Base-by-base conservation (phyloP, 2,113 vertebrate species). In the Silurus glanis region DNA sequence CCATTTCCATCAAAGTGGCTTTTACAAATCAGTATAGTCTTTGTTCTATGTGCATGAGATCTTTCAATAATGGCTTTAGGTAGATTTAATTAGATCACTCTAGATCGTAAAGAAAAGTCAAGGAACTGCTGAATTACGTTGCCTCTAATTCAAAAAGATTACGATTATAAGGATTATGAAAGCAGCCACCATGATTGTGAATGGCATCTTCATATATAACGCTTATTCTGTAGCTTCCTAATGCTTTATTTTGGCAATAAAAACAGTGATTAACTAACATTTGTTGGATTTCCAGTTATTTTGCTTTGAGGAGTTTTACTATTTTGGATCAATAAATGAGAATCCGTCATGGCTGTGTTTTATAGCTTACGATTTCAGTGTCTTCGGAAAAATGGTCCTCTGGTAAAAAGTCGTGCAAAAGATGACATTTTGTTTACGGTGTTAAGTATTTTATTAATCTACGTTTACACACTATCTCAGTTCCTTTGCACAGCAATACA, bases 171-270 rank as follows among this genome's bases (percentile, higher is more conserved):
- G 37, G 85, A 72, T 87, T 72, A 82, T 64, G 79, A 21, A 83
- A 72, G 6, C 74, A 23, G 71, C 49, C 28, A 67, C 64, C 53
- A 86, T 83, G 19, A 51, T 69, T 76, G 51, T 72, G 37, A 56
- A 82, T 28, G 67, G 45, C 83, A 85, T 28, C 28, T 5, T 49
- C 90, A 72, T 81, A 72, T 81, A 85, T 88, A 58, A 87, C 84
- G 86, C 58, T 88, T 81, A 78, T 80, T 85, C 75, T 85, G 79
- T 87, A 79, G 62, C 86, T 56, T 61, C 28, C 9, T 64, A 62
- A 87, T 86, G 91, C 91, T 94, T 91, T 91, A 89, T 93, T 90
- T 92, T 91, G 88, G 80, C 83, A 95, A 95, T 95, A 94, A 95
- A 95, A 90, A 86, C 67, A 91, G 87, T 85, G 67, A 85, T 93